These are phyloP conservation scores for Drosophila mulleri DNA, from an alignment of 2,888 invertebrate genomes.

Conservation along the genomic window DNA sequence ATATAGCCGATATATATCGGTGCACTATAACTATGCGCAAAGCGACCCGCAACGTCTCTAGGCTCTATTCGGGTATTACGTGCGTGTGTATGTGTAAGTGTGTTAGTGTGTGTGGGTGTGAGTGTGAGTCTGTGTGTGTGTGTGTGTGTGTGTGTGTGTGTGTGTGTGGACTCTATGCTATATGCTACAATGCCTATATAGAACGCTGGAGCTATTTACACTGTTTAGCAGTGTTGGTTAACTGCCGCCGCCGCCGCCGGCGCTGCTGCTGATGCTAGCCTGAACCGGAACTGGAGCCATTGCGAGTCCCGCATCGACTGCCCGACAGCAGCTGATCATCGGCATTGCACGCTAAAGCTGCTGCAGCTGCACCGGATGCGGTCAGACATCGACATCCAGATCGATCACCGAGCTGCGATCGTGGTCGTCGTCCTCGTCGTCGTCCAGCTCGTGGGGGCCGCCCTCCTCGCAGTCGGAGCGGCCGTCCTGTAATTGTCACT, in stretches of 20 bases:
- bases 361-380: conserved; percentile 69
- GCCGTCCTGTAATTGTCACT: conserved; percentile 85
- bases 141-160: conserved; percentile 4
- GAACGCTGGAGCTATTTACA: conserved; percentile 57
- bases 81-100: conserved; percentile 19
- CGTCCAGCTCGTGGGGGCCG: conserved; percentile 56
- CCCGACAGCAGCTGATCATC: conserved; percentile 21
- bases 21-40: conserved; percentile 53
- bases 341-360: conserved; percentile 67
- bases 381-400: conserved; percentile 85
- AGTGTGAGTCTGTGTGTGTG: too few species aligned
- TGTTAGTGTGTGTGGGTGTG: conserved; percentile 10
- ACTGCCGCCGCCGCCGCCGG: conserved; percentile 43
- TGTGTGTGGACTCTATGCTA: conserved; percentile 40
- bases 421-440: conserved; percentile 79
- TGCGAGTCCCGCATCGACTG: background rate
- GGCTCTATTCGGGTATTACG: conserved; percentile 53
- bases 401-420: conserved; percentile 85
- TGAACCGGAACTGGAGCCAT: conserved; percentile 14
- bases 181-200: conserved; percentile 57
- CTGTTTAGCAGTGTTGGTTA: conserved; percentile 46
- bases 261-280: conserved; percentile 20
- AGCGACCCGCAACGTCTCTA: conserved; percentile 62
- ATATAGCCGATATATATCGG: conserved; percentile 6
- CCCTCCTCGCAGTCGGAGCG: conserved; percentile 74